Evolutionary conservation across 2,113 vertebrate species (phyloP), one percentile per base, ranked within the genome.

Genomic region (Bujurquina vittata): DNA sequence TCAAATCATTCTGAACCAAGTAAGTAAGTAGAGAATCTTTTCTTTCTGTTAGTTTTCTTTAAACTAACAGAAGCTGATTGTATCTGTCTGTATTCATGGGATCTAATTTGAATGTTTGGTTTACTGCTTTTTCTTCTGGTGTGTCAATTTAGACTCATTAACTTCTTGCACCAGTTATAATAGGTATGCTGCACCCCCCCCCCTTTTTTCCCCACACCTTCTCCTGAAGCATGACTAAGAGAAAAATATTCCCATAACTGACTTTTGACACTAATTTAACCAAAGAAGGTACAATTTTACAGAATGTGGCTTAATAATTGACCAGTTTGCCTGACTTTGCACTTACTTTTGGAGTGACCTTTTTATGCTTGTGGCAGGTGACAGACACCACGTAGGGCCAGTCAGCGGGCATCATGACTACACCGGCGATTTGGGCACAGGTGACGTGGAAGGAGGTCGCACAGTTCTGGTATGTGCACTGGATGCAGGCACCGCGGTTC

Each of bases 371-470:
- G 93, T 97, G 97, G 93, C 98, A 99, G 57, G 96, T 98, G 92
- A 99, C 97, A 1, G 97, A 97, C 73, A 99, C 97, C 0, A 98
- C 96, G 0, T 98, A 99, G 22, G 98, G 98, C 98, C 97, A 99
- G 91, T 99, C 98, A 0, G 98, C 98, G 0, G 98, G 98, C 75
- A 95, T 97, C 96, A 99, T 97, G 86, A 96, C 92, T 3, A 99
- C 97, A 0, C 98, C 97, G 0, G 98, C 98, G 0, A 97, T 97
- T 11, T 97, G 97, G 0, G 97, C 98, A 0, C 98, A 99, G 79
- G 98, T 99, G 73, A 99, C 98, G 0, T 99, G 98, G 95, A 99
- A 99, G 56, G 98, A 99, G 0, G 97, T 99, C 92, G 98, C 97
- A 75, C 98, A 99, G 89, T 96, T 96, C 85, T 98, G 96, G 0